phyloP scores from a whole-genome alignment of 2,888 invertebrate species.

The Chrysomela aeneicollis region DNA sequence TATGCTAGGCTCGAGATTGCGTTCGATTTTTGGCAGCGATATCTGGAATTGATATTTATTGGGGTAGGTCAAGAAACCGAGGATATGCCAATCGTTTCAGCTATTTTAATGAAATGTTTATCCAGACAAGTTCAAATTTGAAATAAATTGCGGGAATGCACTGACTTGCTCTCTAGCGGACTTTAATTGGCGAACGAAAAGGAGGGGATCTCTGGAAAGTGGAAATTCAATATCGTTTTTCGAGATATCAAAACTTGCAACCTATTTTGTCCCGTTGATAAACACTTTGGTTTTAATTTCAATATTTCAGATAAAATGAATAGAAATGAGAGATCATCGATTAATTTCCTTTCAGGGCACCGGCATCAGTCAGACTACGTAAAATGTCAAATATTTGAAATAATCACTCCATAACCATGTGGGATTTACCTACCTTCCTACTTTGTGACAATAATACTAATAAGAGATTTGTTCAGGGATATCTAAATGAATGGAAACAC shows the following conservation, averaged over 20 bases:
- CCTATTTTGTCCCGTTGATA: background rate
- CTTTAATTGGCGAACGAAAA: background rate
- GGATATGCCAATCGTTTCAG: background rate
- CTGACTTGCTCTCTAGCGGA: background rate
- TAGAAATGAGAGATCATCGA: background rate
- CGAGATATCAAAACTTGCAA: too few species aligned
- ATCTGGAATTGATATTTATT: background rate
- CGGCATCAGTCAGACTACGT: background rate
- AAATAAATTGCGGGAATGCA: slow-evolving; percentile 12
- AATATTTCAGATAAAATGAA: background rate
- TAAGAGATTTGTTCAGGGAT: background rate
- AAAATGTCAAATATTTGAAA: slow-evolving; percentile 8
- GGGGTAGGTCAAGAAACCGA: slow-evolving; percentile 2
- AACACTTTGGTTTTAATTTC: background rate
- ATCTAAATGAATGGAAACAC: slow-evolving; percentile 32
- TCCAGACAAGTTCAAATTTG: background rate
- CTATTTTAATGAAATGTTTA: background rate
- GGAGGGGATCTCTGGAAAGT: background rate
- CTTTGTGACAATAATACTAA: background rate
- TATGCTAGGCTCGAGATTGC: background rate
- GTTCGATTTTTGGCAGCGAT: slow-evolving; percentile 15
- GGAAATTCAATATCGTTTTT: background rate
- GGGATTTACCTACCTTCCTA: background rate
- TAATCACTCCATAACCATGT: background rate
- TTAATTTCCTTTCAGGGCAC: background rate